Evolutionary conservation across 2,113 vertebrate genomes (phyloP), one percentile per base, ranked within the genome.

Genomic region (Tachysurus fulvidraco): DNA sequence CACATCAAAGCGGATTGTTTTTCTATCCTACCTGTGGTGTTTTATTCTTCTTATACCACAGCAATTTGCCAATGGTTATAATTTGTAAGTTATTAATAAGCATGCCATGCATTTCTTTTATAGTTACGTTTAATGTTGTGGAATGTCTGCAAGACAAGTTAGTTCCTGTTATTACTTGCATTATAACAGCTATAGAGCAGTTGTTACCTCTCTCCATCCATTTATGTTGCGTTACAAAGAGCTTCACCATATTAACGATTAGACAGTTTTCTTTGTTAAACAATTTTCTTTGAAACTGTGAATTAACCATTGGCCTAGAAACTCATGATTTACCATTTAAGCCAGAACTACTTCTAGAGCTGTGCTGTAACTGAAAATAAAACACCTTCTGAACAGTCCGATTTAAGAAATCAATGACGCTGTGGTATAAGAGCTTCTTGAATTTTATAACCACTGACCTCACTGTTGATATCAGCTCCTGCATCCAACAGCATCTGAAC

Each of bases 401-500:
- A 59, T 80, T 55, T 46, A 21, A 59, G 41, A 44, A 71, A 36
- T 81, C 44, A 82, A 87, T 86, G 44, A 65, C n/a, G 76, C 55
- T 84, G 55, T 76, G 52, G 80, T 46, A 54, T 81, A 67, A 52
- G 55, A 36, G 59, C 25, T 28, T 12, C 23, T 36, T n/a, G 30
- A 1, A 64, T 23, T 52, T 71, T 23, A 21, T 36, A 55, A 71
- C 46, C 86, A 93, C 96, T 96, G 90, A 99, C 98, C 98, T 99
- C 98, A 89, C 96, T 97, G 93, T 99, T 99, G 90, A 99, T 97
- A 91, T 98, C 96, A 79, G 98, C 98, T 94, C 98, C 98, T 44
- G 98, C 98, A 88, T 99, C 98, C 94, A 99, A 95, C 93, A 99
- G 95, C 98, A 99, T 99, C 95, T 99, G 98, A 67, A 99, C 98